Evolutionary conservation across 2,888 invertebrate species (phyloP).

Genomic region (Drosophila mayaguana): DNA sequence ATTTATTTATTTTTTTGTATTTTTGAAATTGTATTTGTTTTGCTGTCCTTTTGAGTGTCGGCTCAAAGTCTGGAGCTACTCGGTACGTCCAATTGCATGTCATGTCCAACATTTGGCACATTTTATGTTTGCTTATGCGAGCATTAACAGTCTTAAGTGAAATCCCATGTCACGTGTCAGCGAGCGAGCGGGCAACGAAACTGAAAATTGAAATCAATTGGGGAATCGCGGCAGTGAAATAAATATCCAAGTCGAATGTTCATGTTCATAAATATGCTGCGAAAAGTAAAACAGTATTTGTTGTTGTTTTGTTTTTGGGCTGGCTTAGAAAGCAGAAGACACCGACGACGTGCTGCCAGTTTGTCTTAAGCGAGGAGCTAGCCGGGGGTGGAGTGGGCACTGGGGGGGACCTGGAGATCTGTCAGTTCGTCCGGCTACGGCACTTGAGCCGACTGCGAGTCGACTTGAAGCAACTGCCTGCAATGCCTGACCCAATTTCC

Average conservation of each 20-base stretch:
- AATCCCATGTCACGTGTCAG: conserved; percentile 84
- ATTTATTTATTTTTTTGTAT: neutral
- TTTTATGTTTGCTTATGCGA: conserved; percentile 73
- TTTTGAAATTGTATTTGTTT: conserved; percentile 34
- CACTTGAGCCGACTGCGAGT: conserved; percentile 40
- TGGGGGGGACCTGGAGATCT: conserved; percentile 17
- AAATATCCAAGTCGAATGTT: conserved; percentile 62
- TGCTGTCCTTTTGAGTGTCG: conserved; percentile 65
- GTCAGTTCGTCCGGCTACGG: conserved; percentile 38
- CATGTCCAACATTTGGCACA: conserved; percentile 78
- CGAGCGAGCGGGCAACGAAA: conserved; percentile 51
- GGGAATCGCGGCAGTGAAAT: conserved; percentile 68
- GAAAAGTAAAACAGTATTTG: conserved; percentile 45
- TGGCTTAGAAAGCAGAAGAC: conserved; percentile 78
- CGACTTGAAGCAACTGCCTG: conserved; percentile 56
- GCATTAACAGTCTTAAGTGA: conserved; percentile 82
- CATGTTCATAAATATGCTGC: conserved; percentile 59
- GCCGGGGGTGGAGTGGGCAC: neutral
- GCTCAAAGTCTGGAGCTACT: conserved; percentile 61
- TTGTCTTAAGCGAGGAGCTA: conserved; percentile 6
- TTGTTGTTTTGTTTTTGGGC: conserved; percentile 7
- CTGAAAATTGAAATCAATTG: conserved; percentile 72
- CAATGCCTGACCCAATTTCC: conserved; percentile 72
- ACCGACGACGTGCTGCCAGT: conserved; percentile 25
- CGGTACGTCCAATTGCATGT: conserved; percentile 48